phyloP scores from a whole-genome alignment of 2,113 vertebrate species.

The Bolborhynchus lineola region DNA sequence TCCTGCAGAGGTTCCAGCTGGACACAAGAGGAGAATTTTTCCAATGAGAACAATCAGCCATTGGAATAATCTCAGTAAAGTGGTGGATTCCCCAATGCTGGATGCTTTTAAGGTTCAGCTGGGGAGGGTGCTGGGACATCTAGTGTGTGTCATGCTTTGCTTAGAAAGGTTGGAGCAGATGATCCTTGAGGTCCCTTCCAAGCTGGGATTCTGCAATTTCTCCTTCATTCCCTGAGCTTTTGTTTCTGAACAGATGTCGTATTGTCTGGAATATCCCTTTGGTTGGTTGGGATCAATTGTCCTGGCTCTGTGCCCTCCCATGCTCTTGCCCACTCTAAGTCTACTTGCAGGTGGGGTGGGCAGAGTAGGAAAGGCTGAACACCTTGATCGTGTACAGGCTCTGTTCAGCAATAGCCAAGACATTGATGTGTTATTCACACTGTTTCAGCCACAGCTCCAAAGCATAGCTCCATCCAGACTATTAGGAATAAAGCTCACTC shows the following conservation, averaged over 20 bases:
- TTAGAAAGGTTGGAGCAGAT: neutral
- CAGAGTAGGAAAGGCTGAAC: neutral
- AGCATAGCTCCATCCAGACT: accelerated
- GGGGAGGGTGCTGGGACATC: neutral
- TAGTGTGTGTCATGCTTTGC: neutral
- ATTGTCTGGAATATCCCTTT: neutral
- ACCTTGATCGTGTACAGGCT: neutral
- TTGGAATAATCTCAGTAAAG: neutral
- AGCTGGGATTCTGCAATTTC: neutral
- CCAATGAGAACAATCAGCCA: neutral
- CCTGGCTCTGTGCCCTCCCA: neutral
- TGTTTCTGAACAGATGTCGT: neutral
- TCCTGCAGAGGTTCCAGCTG: neutral
- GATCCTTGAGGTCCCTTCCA: neutral
- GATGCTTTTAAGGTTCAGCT: neutral
- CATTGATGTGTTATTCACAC: neutral
- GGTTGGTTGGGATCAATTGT: neutral
- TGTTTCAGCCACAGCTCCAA: neutral
- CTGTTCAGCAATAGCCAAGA: neutral
- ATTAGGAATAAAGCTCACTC: neutral
- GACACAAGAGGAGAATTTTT: neutral
- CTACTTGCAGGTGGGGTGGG: neutral
- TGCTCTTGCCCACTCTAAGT: neutral
- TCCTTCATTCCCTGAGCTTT: neutral
- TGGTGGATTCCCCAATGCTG: neutral